Evolutionary conservation across 1,140 invertebrate species (phyloP).

Genomic region (Diachasma alloeum): DNA sequence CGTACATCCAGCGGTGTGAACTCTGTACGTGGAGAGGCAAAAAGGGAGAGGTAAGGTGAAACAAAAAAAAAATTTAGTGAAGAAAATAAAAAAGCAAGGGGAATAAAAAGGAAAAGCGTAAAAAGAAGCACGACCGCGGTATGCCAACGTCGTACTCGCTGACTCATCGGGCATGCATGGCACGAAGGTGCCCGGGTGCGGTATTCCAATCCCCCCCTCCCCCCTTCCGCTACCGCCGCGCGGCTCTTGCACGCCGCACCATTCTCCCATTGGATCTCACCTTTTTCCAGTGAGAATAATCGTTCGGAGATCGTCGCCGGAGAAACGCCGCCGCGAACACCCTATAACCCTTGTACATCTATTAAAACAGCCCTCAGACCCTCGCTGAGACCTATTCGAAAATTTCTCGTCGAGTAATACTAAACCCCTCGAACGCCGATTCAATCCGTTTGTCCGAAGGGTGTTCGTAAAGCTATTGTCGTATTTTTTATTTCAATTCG

Average conservation of each 20-base stretch:
- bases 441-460: background rate
- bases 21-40: background rate
- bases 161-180: conserved; percentile 38
- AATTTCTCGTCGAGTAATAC: conserved; percentile 1
- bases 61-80: background rate
- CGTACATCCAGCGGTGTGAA: background rate
- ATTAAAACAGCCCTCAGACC: background rate
- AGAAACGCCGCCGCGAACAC: background rate
- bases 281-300: conserved; percentile 25
- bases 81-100: background rate
- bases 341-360: background rate
- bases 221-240: conserved; percentile 1
- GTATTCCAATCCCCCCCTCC: background rate
- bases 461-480: background rate
- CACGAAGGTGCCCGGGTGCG: conserved; percentile 29
- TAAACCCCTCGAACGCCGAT: conserved; percentile 5
- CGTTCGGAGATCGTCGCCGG: conserved; percentile 5
- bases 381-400: background rate
- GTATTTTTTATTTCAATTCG: background rate
- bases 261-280: conserved; percentile 20
- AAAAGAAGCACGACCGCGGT: conserved; percentile 18
- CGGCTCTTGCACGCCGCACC: background rate
- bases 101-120: conserved; percentile 3
- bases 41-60: background rate
- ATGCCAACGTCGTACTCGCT: conserved; percentile 34